A percentile compares a stretch with the other conserved stretches of the same genome.
phyloP scores from a whole-genome alignment of 2,888 invertebrate species.

The Apodemia zela region DNA sequence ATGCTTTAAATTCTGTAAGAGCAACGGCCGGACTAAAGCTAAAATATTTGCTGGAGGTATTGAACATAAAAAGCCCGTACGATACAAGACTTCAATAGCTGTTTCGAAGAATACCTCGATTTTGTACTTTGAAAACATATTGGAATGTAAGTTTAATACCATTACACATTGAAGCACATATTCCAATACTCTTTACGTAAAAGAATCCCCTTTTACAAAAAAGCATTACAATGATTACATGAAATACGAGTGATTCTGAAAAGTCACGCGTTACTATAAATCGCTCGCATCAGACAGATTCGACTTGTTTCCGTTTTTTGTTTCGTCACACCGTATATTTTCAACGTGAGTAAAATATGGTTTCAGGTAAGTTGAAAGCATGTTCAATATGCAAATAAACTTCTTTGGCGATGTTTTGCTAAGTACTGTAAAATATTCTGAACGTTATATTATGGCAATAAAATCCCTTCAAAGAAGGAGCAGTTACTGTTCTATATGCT shows the following conservation, averaged over 20 bases:
- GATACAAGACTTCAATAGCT: neutral
- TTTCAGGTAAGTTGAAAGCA: neutral
- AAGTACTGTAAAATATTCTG: too few species aligned
- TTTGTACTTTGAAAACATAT: conserved; percentile 4
- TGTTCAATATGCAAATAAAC: neutral
- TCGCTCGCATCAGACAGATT: conserved; percentile 4
- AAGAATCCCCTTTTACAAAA: neutral
- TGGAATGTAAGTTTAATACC: neutral
- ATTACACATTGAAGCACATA: neutral
- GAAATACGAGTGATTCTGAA: conserved; percentile 12
- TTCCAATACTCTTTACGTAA: neutral
- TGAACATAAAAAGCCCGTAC: neutral
- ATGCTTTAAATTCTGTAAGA: neutral
- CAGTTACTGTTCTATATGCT: too few species aligned
- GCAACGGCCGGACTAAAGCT: neutral
- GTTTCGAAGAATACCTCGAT: neutral
- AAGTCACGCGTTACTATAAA: conserved; percentile 12
- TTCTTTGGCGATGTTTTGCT: neutral
- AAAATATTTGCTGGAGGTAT: neutral
- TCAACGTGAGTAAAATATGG: conserved; percentile 9
- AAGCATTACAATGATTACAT: conserved; percentile 1
- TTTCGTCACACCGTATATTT: conserved; percentile 12
- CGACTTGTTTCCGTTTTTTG: conserved; percentile 14
- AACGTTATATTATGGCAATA: too few species aligned
- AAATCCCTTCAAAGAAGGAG: too few species aligned